phyloP scores from a whole-genome alignment of 2,113 vertebrate species.

The Sturnira hondurensis region DNA sequence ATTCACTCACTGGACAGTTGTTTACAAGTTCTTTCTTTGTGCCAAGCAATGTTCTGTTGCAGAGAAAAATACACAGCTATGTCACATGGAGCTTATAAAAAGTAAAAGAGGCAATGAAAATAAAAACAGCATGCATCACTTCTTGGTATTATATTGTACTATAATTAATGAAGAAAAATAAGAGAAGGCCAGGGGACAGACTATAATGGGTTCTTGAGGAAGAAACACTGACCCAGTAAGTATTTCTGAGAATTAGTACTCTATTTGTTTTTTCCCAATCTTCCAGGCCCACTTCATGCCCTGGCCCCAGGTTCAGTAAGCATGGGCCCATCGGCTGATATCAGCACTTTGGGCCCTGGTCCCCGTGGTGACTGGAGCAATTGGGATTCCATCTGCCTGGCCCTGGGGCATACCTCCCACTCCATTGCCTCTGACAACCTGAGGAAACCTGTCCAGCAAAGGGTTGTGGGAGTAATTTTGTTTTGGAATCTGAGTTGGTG shows the following conservation, averaged over 20 bases:
- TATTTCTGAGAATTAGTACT: not conserved
- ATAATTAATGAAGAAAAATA: not conserved
- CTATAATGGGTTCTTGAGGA: not conserved
- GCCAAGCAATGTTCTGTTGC: not conserved
- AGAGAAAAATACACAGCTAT: not conserved
- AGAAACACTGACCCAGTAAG: not conserved
- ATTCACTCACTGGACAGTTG: not conserved
- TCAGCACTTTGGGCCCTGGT: not conserved
- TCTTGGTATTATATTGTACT: not conserved
- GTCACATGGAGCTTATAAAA: not conserved
- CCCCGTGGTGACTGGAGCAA: not conserved
- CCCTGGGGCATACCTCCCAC: not conserved
- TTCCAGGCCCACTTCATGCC: not conserved
- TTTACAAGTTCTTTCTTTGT: not conserved
- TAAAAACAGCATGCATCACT: not conserved
- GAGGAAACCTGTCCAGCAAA: constrained; percentile 1
- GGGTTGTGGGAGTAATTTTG: constrained; percentile 50
- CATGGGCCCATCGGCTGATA: not conserved
- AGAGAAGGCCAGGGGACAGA: not conserved
- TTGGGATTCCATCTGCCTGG: not conserved
- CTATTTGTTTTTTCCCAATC: not conserved
- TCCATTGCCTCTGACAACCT: constrained; percentile 20
- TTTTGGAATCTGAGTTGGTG: constrained; percentile 50
- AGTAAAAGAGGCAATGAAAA: not conserved
- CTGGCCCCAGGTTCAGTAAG: not conserved